These are phyloP conservation scores for Blastomussa wellsi DNA, from an alignment of 92 coral and sea anemone species.

Conservation along the genomic window DNA sequence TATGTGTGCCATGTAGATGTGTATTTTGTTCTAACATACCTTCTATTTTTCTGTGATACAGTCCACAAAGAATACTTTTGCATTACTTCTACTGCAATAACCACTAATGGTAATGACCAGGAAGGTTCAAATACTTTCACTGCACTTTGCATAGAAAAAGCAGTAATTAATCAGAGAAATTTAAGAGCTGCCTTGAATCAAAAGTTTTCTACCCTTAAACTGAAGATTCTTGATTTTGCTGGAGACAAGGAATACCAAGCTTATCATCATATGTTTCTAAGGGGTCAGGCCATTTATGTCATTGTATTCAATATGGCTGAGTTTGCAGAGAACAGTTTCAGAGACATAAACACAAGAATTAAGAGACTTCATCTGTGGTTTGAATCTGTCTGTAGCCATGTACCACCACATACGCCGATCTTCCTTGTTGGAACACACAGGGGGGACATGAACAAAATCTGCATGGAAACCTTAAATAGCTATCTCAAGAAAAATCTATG, in stretches of 20 bases:
- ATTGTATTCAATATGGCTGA: constrained; percentile 51
- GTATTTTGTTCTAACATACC: neutral
- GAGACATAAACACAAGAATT: constrained; percentile 17
- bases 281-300: constrained; percentile 42
- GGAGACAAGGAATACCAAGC: constrained; percentile 57
- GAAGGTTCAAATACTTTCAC: neutral
- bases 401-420: constrained; percentile 37
- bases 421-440: constrained; percentile 62
- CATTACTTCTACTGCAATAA: neutral
- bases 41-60: neutral
- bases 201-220: constrained; percentile 35
- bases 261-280: constrained; percentile 52
- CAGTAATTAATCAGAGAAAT: constrained; percentile 15
- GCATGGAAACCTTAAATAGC: constrained; percentile 1
- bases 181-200: constrained; percentile 43
- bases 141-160: constrained; percentile 36
- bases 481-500: constrained; percentile 38
- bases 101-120: neutral
- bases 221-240: constrained; percentile 63
- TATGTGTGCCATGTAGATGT: neutral
- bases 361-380: constrained; percentile 50
- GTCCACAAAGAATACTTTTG: constrained; percentile 7
- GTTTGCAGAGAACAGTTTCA: constrained; percentile 23
- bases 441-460: constrained; percentile 14
- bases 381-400: constrained; percentile 56